Conservation (phyloP, 30 jellyfish, hydroid and myxozoan genomes). For the Aurelia aurita complex sp. Pacific region DNA sequence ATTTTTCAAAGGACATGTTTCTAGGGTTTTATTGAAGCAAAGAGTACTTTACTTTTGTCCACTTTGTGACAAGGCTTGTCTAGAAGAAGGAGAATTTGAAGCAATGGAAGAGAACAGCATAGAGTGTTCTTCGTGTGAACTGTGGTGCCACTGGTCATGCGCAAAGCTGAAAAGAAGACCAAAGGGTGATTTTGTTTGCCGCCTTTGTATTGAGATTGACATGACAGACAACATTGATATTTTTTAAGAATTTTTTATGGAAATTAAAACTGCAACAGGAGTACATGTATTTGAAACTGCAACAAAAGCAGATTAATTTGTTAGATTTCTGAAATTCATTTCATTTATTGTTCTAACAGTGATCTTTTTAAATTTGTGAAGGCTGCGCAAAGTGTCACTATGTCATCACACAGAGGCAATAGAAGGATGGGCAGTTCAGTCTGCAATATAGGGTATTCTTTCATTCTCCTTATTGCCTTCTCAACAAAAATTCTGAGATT, state of each 20-base stretch:
- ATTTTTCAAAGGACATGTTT: slow-evolving; percentile 46
- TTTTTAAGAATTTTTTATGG: background rate
- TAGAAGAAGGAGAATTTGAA: slow-evolving; percentile 19
- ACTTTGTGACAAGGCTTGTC: slow-evolving; percentile 46
- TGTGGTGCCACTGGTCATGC: slow-evolving; percentile 26
- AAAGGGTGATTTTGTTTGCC: slow-evolving; percentile 1
- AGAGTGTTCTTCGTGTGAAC: background rate
- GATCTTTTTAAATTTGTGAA: slow-evolving; percentile 22
- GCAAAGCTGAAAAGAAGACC: background rate
- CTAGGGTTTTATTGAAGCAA: slow-evolving; percentile 18
- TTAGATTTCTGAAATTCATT: background rate
- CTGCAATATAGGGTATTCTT: slow-evolving; percentile 23
- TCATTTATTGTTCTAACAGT: background rate
- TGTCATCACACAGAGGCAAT: slow-evolving; percentile 32
- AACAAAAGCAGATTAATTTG: background rate
- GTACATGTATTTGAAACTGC: background rate
- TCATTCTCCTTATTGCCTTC: slow-evolving; percentile 8
- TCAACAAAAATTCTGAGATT: slow-evolving; percentile 29
- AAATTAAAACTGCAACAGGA: background rate
- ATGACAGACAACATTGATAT: background rate
- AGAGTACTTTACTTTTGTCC: slow-evolving; percentile 56
- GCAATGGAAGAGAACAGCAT: background rate
- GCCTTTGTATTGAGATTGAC: background rate
- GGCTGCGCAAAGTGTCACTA: slow-evolving; percentile 29
- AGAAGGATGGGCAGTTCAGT: slow-evolving; percentile 9